Conservation (phyloP, 2,113 vertebrate genomes). For the Osmerus eperlanus region DNA sequence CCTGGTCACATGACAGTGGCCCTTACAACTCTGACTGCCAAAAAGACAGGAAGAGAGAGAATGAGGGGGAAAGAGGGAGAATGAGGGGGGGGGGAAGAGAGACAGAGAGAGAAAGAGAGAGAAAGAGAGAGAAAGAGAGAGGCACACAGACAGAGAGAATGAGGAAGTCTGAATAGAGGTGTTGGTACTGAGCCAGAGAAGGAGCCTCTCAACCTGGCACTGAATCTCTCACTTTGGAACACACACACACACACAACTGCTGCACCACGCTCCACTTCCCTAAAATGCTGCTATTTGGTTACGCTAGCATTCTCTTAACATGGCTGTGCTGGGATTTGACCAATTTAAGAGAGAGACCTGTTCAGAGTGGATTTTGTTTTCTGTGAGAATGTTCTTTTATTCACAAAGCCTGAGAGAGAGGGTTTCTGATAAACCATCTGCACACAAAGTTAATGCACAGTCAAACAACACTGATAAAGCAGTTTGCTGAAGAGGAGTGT, state of each 20-base stretch:
- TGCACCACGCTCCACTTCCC: neutral
- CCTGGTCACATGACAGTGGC: neutral
- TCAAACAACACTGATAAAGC: no score
- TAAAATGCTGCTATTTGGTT: no score
- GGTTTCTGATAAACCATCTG: no score
- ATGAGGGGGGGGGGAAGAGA: neutral
- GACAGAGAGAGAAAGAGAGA: neutral
- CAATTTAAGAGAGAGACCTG: no score
- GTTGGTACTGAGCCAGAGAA: conserved; percentile 25
- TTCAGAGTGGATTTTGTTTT: no score
- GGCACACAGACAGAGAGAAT: conserved; percentile 23
- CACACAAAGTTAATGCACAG: no score
- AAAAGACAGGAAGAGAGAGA: neutral
- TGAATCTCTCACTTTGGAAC: neutral
- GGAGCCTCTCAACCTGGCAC: no score
- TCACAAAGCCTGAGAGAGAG: no score
- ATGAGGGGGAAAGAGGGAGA: neutral
- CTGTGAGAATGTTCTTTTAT: no score
- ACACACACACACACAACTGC: neutral
- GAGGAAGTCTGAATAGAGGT: conserved; percentile 26
- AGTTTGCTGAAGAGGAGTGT: no score
- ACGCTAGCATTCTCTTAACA: no score
- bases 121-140: conserved; percentile 19
- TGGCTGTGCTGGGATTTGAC: no score
- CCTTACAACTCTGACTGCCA: neutral